Conservation (phyloP, 2,113 vertebrate species). For the Nanorana parkeri region DNA sequence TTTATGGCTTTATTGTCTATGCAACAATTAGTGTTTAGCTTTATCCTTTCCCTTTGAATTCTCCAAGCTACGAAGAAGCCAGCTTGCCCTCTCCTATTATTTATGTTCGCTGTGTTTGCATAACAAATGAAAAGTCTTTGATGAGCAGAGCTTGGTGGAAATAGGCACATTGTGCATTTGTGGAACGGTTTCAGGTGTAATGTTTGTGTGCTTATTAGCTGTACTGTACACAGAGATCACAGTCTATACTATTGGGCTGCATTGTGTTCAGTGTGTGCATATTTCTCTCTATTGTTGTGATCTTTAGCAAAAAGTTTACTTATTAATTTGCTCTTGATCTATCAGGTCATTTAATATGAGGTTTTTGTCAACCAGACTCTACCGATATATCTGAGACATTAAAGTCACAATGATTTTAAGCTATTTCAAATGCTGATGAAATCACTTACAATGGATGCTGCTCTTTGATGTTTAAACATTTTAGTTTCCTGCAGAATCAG, state of each 20-base stretch:
- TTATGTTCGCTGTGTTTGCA: conserved; percentile 60
- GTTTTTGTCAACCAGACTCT: no score
- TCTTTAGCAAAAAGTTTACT: neutral
- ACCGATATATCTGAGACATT: no score
- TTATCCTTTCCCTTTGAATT: conserved; percentile 59
- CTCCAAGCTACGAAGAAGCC: conserved; percentile 61
- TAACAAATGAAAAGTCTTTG: conserved; percentile 63
- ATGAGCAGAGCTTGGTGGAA: conserved; percentile 62
- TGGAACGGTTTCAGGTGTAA: conserved; percentile 59
- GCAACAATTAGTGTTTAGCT: conserved; percentile 56
- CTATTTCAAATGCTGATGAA: no score
- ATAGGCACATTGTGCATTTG: conserved; percentile 55
- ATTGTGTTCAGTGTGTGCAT: neutral
- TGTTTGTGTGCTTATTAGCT: conserved; percentile 60
- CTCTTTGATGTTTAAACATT: no score
- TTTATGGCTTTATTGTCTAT: no score
- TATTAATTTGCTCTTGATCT: no score
- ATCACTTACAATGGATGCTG: no score
- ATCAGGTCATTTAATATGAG: no score
- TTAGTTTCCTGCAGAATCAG: no score
- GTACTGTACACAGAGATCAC: neutral
- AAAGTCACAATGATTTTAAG: no score
- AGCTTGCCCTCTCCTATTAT: conserved; percentile 56
- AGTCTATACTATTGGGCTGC: neutral
- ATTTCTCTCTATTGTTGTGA: neutral